These are phyloP conservation scores for Malacosoma neustria DNA, from an alignment of 2,888 invertebrate species.

Conservation along the genomic window DNA sequence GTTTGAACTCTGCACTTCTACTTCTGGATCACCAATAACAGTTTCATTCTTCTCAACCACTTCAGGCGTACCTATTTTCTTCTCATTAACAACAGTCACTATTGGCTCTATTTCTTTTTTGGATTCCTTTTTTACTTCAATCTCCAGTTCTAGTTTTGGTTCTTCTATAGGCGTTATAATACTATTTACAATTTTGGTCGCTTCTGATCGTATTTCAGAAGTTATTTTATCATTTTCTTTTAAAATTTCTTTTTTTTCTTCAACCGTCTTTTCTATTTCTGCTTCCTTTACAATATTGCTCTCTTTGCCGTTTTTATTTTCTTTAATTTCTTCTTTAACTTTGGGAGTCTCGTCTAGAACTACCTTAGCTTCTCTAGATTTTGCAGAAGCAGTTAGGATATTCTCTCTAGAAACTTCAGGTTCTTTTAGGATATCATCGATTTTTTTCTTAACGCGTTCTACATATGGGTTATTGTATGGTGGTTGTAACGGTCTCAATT, in stretches of 20 bases:
- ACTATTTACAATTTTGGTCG: slow-evolving; percentile 56
- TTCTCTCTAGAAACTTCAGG: slow-evolving; percentile 65
- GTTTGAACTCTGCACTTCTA: slow-evolving; percentile 77
- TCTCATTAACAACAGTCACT: slow-evolving; percentile 57
- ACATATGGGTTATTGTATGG: slow-evolving; percentile 67
- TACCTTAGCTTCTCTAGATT: slow-evolving; percentile 36
- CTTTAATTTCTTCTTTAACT: slow-evolving; percentile 36
- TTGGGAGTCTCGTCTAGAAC: slow-evolving; percentile 37
- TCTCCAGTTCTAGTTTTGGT: slow-evolving; percentile 25
- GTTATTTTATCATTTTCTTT: slow-evolving; percentile 40
- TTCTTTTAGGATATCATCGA: slow-evolving; percentile 61
- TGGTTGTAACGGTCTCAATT: slow-evolving; percentile 53
- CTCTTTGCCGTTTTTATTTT: slow-evolving; percentile 34
- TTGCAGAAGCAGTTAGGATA: slow-evolving; percentile 39
- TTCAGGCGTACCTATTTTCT: slow-evolving; percentile 31
- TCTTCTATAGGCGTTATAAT: slow-evolving; percentile 65
- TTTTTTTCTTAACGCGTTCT: slow-evolving; percentile 62
- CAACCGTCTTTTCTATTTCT: slow-evolving; percentile 29
- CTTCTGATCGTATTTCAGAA: slow-evolving; percentile 51
- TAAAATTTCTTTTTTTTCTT: slow-evolving; percentile 37
- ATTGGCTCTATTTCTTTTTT: slow-evolving; percentile 55
- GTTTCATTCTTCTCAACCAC: slow-evolving; percentile 48
- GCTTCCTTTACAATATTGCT: slow-evolving; percentile 13
- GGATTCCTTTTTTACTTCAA: slow-evolving; percentile 14
- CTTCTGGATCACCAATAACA: slow-evolving; percentile 74